Conservation (phyloP, 2,797 vertebrate species). For the Notolabrus celidotus region DNA sequence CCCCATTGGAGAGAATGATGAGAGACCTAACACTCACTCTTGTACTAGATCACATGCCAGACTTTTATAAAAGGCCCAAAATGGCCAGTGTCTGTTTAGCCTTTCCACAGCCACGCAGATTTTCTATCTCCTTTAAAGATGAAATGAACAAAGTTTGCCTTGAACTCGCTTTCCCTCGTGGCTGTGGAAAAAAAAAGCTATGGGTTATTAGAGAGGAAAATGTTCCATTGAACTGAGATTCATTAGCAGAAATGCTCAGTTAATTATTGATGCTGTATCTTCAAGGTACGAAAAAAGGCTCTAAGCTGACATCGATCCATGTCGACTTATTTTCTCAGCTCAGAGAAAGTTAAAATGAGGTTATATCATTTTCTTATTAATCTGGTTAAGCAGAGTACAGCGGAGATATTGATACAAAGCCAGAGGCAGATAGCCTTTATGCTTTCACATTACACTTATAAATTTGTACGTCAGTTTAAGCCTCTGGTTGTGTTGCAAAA, state of each 20-base stretch:
- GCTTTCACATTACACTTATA: conserved; percentile 22
- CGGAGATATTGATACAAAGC: conserved; percentile 29
- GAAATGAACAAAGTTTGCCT: conserved; percentile 37
- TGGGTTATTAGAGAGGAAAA: conserved; percentile 57
- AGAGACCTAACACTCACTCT: conserved; percentile 48
- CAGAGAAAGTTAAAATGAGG: conserved; percentile 39
- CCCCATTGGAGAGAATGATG: conserved; percentile 49
- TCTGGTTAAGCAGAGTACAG: conserved; percentile 38
- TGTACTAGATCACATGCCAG: conserved; percentile 36
- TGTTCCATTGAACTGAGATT: conserved; percentile 48
- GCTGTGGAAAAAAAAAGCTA: conserved; percentile 13
- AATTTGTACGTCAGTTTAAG: not conserved
- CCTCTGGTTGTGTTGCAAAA: not conserved
- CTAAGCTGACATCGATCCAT: conserved; percentile 48
- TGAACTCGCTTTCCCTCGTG: conserved; percentile 32
- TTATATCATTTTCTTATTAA: conserved; percentile 37
- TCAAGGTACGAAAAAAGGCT: conserved; percentile 59
- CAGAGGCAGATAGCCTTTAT: conserved; percentile 6
- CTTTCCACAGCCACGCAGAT: conserved; percentile 35
- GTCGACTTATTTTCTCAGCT: conserved; percentile 55
- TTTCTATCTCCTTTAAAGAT: conserved; percentile 33
- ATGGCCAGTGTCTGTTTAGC: conserved; percentile 26
- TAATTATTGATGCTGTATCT: conserved; percentile 65
- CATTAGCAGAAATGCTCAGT: conserved; percentile 57
- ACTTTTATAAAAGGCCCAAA: conserved; percentile 46